Evolutionary conservation across 2,113 vertebrate genomes (phyloP).

Genomic region (Campylomormyrus numenius): DNA sequence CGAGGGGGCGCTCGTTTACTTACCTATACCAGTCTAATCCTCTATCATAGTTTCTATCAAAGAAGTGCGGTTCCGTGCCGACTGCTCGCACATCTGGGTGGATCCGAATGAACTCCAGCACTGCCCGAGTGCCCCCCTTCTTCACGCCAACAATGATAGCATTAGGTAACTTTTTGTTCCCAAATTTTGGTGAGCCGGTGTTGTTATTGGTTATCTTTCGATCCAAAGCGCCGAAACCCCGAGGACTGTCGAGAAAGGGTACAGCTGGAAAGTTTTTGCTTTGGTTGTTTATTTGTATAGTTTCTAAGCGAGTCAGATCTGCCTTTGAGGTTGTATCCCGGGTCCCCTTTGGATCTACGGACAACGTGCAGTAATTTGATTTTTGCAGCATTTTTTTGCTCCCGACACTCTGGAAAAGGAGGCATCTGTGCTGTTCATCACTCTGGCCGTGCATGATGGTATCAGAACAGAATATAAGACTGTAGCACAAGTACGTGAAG

Average conservation of each 20-base stretch:
- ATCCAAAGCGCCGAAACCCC: slow-evolving; percentile 36
- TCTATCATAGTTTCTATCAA: slow-evolving; percentile 81
- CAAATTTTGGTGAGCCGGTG: slow-evolving; percentile 47
- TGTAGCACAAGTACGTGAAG: slow-evolving; percentile 74
- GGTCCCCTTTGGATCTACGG: slow-evolving; percentile 31
- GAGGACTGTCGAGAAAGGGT: not conserved
- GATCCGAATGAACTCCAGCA: slow-evolving; percentile 84
- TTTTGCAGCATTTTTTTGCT: slow-evolving; percentile 64
- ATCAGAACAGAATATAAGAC: slow-evolving; percentile 65
- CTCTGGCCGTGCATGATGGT: slow-evolving; percentile 54
- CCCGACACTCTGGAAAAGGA: slow-evolving; percentile 42
- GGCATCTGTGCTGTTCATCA: slow-evolving; percentile 55
- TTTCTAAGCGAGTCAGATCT: slow-evolving; percentile 19
- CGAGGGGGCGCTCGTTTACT: slow-evolving; percentile 33
- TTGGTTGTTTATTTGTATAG: slow-evolving; percentile 20
- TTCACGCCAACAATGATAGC: slow-evolving; percentile 92
- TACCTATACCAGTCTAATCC: slow-evolving; percentile 95
- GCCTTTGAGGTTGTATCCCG: slow-evolving; percentile 17
- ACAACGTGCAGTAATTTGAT: slow-evolving; percentile 51
- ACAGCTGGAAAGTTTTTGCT: slow-evolving; percentile 20
- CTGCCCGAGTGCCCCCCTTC: slow-evolving; percentile 84
- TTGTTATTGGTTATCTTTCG: slow-evolving; percentile 31
- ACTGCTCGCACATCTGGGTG: slow-evolving; percentile 84
- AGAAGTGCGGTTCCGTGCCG: slow-evolving; percentile 89
- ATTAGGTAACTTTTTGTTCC: slow-evolving; percentile 77